Evolutionary conservation across 2,797 vertebrate genomes (phyloP).

Genomic region (Eulemur albifrons): DNA sequence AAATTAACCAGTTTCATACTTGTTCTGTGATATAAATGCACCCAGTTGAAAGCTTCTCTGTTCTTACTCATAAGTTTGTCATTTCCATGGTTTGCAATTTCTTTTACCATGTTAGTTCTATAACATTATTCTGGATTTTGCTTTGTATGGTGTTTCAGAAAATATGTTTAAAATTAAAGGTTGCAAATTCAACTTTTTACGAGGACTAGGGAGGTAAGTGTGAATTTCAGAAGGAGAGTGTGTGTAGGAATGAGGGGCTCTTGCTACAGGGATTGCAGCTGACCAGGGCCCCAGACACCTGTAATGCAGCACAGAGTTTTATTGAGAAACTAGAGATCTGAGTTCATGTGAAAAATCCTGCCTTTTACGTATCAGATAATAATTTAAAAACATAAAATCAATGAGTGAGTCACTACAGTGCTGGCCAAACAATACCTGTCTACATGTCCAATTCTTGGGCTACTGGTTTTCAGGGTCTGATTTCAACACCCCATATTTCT

Average conservation of each 20-base stretch:
- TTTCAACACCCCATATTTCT: background rate
- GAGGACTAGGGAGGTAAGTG: background rate
- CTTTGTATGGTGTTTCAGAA: background rate
- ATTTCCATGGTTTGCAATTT: background rate
- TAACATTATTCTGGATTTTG: background rate
- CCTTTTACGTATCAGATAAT: background rate
- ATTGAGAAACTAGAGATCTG: background rate
- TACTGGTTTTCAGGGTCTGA: background rate
- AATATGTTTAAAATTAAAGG: background rate
- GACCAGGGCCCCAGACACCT: background rate
- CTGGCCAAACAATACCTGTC: background rate
- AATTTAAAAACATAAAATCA: background rate
- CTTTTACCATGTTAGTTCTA: background rate
- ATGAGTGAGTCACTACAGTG: background rate
- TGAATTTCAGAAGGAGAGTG: background rate
- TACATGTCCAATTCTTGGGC: background rate
- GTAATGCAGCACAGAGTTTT: background rate
- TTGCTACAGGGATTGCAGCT: background rate
- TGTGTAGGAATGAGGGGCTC: background rate
- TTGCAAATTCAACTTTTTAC: background rate
- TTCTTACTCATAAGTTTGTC: background rate
- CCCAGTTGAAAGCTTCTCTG: background rate
- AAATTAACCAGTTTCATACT: background rate
- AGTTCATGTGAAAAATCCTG: background rate
- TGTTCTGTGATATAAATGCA: background rate